Percentiles rank a stretch among this genome's conserved stretches.
Evolutionary conservation across 1,140 invertebrate genomes (phyloP).

Genomic region (Matsumurasca onukii): DNA sequence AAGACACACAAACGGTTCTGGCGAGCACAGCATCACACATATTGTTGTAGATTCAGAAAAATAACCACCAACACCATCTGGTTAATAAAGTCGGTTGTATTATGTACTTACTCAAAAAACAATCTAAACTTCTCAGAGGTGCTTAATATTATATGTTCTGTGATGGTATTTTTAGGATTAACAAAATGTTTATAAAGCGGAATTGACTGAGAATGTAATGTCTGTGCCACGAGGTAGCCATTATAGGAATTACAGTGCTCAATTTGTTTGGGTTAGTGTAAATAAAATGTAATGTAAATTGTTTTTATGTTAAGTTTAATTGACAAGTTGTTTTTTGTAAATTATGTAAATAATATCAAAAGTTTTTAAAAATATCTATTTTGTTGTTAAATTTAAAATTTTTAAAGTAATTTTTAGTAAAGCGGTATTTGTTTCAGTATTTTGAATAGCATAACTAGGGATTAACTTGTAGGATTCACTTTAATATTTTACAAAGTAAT

Average conservation of each 20-base stretch:
- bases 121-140: background rate
- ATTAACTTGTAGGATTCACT: no score
- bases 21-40: constrained; percentile 32
- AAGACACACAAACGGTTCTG: constrained; percentile 27
- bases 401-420: no score
- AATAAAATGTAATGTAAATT: background rate
- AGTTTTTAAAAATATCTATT: no score
- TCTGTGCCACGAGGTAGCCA: constrained; percentile 12
- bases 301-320: background rate
- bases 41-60: constrained; percentile 33
- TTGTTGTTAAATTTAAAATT: no score
- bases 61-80: constrained; percentile 3
- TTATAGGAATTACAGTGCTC: background rate
- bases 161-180: constrained; percentile 12
- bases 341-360: no score
- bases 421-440: no score
- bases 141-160: constrained; percentile 8
- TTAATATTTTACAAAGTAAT: no score
- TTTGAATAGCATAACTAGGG: no score
- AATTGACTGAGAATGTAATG: background rate
- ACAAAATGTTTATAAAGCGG: background rate
- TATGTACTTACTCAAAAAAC: background rate
- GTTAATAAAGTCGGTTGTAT: no score
- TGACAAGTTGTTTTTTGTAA: no score
- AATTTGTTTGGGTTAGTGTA: background rate